These are phyloP conservation scores for Agrilus mali DNA, from an alignment of 2,888 invertebrate species.

Conservation along the genomic window DNA sequence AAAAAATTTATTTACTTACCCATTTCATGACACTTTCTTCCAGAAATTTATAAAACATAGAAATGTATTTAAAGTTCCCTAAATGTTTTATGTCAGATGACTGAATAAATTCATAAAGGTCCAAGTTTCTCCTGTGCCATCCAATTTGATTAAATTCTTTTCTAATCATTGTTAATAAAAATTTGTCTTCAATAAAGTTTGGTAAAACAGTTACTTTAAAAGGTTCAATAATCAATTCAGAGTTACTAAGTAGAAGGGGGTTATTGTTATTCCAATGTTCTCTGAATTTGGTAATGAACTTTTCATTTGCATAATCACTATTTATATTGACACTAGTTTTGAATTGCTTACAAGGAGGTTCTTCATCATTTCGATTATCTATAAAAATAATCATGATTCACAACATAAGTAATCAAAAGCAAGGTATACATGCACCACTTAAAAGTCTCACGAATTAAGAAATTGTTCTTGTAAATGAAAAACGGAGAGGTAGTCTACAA, in stretches of 20 bases:
- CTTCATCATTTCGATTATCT: constrained; percentile 3
- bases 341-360: constrained; percentile 17
- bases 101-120: constrained; percentile 80
- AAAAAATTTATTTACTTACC: constrained; percentile 35
- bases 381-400: no score
- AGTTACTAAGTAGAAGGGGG: constrained; percentile 22
- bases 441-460: no score
- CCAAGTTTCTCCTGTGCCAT: constrained; percentile 69
- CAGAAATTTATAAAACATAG: constrained; percentile 49
- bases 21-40: constrained; percentile 51
- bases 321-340: constrained; percentile 18
- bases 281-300: constrained; percentile 19
- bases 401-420: no score
- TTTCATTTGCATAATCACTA: constrained; percentile 9
- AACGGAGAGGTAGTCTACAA: no score
- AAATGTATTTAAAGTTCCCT: constrained; percentile 44
- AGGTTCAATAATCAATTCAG: constrained; percentile 46
- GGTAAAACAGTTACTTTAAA: constrained; percentile 56
- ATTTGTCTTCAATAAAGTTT: constrained; percentile 44
- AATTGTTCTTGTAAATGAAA: no score
- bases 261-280: constrained; percentile 37
- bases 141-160: constrained; percentile 54
- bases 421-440: no score
- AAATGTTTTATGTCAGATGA: constrained; percentile 52
- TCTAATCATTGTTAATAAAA: constrained; percentile 43